phyloP scores from a whole-genome alignment of 1,140 invertebrate species.

The Plodia interpunctella region DNA sequence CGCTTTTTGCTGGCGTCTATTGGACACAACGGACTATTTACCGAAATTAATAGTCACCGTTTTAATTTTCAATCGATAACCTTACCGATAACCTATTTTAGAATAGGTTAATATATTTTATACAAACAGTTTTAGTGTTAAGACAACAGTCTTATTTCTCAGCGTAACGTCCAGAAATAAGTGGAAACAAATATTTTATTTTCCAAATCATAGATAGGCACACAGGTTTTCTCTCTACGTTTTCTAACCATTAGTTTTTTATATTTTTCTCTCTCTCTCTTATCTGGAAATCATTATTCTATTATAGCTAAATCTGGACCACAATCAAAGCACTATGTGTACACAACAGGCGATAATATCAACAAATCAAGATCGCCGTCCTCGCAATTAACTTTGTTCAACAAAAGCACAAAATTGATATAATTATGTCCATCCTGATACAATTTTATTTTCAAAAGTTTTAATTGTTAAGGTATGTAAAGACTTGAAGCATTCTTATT shows the following conservation, averaged over 20 bases:
- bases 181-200: too few species aligned
- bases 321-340: background rate
- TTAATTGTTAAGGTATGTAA: background rate
- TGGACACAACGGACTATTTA: background rate
- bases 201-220: too few species aligned
- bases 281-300: too few species aligned
- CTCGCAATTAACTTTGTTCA: background rate
- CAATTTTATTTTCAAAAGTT: background rate
- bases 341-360: background rate
- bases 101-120: too few species aligned
- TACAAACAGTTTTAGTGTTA: too few species aligned
- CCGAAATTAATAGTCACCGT: background rate
- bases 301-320: too few species aligned
- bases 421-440: conserved; percentile 6
- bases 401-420: background rate
- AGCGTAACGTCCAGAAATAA: too few species aligned
- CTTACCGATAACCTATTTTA: too few species aligned
- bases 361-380: background rate
- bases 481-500: background rate
- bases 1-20: background rate
- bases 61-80: background rate
- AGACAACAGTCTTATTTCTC: too few species aligned
- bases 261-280: too few species aligned
- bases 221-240: too few species aligned
- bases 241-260: too few species aligned